A percentile compares a stretch with the other conserved stretches of the same genome.
phyloP scores from a whole-genome alignment of 2,888 invertebrate species.

The Lithophane ornitopus region DNA sequence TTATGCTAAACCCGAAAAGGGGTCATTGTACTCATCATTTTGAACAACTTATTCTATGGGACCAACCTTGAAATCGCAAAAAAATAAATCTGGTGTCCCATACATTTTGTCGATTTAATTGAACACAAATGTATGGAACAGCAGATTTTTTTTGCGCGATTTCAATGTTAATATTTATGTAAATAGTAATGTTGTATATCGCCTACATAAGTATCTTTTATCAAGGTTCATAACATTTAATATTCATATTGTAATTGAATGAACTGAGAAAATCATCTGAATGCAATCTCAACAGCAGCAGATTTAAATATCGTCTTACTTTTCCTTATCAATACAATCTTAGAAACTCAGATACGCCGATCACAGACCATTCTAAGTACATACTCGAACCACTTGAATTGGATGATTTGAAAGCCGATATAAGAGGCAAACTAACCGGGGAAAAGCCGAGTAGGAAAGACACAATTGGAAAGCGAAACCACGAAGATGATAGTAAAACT shows the following conservation, averaged over 20 bases:
- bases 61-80: too few species aligned
- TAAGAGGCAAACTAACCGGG: neutral
- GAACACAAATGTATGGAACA: too few species aligned
- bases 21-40: too few species aligned
- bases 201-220: neutral
- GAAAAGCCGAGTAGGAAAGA: neutral
- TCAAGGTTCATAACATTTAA: conserved; percentile 12
- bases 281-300: conserved; percentile 20
- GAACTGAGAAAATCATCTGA: conserved; percentile 34
- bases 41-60: too few species aligned
- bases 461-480: too few species aligned
- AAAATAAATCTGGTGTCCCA: too few species aligned
- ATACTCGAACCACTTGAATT: conserved; percentile 13
- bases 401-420: conserved; percentile 16
- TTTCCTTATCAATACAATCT: conserved; percentile 49
- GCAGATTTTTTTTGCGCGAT: too few species aligned
- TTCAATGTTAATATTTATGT: too few species aligned
- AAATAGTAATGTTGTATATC: too few species aligned
- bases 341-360: conserved; percentile 36
- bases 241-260: conserved; percentile 20
- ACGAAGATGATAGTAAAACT: neutral
- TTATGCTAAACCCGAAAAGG: too few species aligned
- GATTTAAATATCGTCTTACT: conserved; percentile 36
- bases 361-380: conserved; percentile 13
- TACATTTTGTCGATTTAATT: too few species aligned